These are phyloP conservation scores for Caradrina kadenii DNA, from an alignment of 2,888 invertebrate genomes.

Conservation along the genomic window DNA sequence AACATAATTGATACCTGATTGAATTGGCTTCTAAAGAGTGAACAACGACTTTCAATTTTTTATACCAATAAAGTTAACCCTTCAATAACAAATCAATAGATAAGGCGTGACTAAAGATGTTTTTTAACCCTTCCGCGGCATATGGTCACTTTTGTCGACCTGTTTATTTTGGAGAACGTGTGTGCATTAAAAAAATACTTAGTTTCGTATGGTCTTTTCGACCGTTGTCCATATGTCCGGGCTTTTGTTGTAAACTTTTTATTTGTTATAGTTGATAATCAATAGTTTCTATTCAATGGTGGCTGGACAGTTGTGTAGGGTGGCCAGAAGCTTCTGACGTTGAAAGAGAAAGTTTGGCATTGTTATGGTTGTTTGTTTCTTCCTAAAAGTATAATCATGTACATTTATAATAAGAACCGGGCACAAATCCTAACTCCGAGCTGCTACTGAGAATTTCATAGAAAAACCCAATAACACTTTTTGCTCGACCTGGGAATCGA, in stretches of 20 bases:
- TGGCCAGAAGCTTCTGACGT: slow-evolving; percentile 49
- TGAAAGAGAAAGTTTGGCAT: slow-evolving; percentile 44
- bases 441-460: too few species aligned
- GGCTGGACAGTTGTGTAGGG: slow-evolving; percentile 74
- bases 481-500: too few species aligned
- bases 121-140: slow-evolving; percentile 75
- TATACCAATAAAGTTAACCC: slow-evolving; percentile 60
- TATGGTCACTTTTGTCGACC: slow-evolving; percentile 71
- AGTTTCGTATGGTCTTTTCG: slow-evolving; percentile 62
- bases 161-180: slow-evolving; percentile 71
- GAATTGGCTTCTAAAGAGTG: slow-evolving; percentile 21
- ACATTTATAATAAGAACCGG: too few species aligned
- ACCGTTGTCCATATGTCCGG: slow-evolving; percentile 75
- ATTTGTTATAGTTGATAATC: slow-evolving; percentile 75
- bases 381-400: not conserved
- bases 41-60: slow-evolving; percentile 46
- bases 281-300: slow-evolving; percentile 73
- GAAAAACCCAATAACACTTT: too few species aligned
- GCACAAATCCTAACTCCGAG: too few species aligned
- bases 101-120: slow-evolving; percentile 74
- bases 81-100: slow-evolving; percentile 76
- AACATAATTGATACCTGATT: slow-evolving; percentile 31
- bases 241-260: slow-evolving; percentile 72
- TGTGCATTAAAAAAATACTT: slow-evolving; percentile 67
- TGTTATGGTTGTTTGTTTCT: not conserved